Evolutionary conservation across 2,888 invertebrate genomes (phyloP).

Genomic region (Drosophila diplacantha): DNA sequence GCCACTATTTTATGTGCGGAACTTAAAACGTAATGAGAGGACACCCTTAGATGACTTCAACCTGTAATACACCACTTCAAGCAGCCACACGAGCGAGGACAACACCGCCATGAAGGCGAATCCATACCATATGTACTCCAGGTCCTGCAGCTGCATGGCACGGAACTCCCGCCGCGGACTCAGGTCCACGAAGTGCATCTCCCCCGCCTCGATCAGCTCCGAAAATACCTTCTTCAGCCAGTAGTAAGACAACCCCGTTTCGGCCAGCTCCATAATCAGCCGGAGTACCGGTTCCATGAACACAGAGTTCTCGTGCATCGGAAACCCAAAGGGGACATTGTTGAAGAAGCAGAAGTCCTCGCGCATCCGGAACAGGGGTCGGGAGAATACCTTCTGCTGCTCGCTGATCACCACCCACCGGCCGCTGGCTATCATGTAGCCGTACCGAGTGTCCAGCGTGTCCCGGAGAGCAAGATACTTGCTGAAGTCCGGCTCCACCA

Average conservation of each 20-base stretch:
- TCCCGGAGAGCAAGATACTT: constrained; percentile 61
- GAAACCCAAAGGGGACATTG: constrained; percentile 66
- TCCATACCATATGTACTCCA: constrained; percentile 67
- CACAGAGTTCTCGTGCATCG: constrained; percentile 69
- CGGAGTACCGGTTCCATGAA: constrained; percentile 53
- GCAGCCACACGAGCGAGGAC: constrained; percentile 46
- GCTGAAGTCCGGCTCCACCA: constrained; percentile 46
- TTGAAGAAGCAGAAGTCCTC: constrained; percentile 67
- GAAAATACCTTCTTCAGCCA: constrained; percentile 59
- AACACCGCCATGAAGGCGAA: constrained; percentile 51
- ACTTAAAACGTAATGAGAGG: not conserved
- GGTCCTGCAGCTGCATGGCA: constrained; percentile 64
- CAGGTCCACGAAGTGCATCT: constrained; percentile 54
- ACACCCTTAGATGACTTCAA: not conserved
- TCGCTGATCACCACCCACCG: constrained; percentile 66
- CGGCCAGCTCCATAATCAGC: constrained; percentile 58
- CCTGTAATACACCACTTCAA: constrained; percentile 41
- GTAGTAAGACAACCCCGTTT: constrained; percentile 51
- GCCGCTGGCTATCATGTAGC: constrained; percentile 59
- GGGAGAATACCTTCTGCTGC: constrained; percentile 70
- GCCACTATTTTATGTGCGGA: not conserved
- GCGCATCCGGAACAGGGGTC: constrained; percentile 62
- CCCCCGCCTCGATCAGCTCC: constrained; percentile 62
- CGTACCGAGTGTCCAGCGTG: constrained; percentile 59
- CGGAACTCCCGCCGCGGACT: constrained; percentile 51